A percentile compares a stretch with the other conserved stretches of the same genome.
phyloP scores from a whole-genome alignment of 2,797 vertebrate genomes.

The Tapera naevia region DNA sequence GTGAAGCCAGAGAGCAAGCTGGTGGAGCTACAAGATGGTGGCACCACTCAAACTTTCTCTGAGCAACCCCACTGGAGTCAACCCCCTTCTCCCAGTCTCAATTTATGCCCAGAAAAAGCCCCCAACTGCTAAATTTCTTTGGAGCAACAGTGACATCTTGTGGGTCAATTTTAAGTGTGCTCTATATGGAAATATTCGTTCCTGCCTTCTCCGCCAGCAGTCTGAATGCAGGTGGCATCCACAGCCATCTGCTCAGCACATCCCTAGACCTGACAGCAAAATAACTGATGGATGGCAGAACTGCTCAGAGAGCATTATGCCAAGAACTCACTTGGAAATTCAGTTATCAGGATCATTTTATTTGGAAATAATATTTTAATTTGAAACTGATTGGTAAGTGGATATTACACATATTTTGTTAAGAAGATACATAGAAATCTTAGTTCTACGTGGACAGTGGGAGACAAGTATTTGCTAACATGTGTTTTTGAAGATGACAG shows the following conservation, averaged over 20 bases:
- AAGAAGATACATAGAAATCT: neutral
- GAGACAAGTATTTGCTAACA: neutral
- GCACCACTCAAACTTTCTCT: neutral
- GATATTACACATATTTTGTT: neutral
- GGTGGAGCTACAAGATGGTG: neutral
- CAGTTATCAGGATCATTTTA: neutral
- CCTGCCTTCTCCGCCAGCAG: neutral
- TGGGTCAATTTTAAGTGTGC: slow-evolving; percentile 22
- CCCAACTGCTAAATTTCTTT: neutral
- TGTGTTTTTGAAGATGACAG: neutral
- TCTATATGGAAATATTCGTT: neutral
- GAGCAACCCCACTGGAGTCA: neutral
- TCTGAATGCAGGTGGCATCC: neutral
- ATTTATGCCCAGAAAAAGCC: neutral
- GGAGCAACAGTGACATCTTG: slow-evolving; percentile 68
- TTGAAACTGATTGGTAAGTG: slow-evolving; percentile 30
- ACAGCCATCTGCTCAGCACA: slow-evolving; percentile 36
- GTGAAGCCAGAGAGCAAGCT: neutral
- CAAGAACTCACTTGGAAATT: neutral
- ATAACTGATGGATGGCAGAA: slow-evolving; percentile 21
- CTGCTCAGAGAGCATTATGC: neutral
- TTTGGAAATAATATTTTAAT: slow-evolving; percentile 39
- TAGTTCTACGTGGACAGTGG: neutral
- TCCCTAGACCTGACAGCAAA: slow-evolving; percentile 12
- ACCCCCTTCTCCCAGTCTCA: neutral